Conservation (phyloP, 2,888 invertebrate genomes). For the Anthrax anthrax region DNA sequence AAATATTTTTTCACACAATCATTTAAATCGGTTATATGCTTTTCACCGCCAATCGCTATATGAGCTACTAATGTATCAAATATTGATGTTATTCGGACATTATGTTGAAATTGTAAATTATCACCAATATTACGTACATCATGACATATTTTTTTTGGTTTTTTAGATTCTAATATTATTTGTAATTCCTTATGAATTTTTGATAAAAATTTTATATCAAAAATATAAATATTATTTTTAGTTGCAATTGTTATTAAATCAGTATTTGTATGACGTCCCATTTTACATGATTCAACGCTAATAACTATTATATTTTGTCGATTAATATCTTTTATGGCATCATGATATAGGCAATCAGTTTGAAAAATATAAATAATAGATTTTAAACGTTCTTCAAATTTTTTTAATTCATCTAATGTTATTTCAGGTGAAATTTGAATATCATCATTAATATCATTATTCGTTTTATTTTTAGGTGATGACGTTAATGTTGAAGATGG, state of each 20-base stretch:
- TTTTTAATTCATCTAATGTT: constrained; percentile 7
- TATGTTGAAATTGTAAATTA: constrained; percentile 18
- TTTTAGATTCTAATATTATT: constrained; percentile 16
- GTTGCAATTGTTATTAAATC: constrained; percentile 17
- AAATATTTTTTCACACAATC: constrained; percentile 15
- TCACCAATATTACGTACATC: constrained; percentile 18
- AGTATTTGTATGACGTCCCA: constrained; percentile 17
- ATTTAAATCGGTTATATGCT: constrained; percentile 12
- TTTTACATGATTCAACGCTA: constrained; percentile 16
- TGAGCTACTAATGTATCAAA: constrained; percentile 22
- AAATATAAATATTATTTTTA: constrained; percentile 17
- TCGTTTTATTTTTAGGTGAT: background rate
- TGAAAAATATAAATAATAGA: constrained; percentile 16
- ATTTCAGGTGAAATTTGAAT: background rate
- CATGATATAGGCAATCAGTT: constrained; percentile 21
- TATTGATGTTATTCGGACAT: constrained; percentile 15
- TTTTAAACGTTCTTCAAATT: constrained; percentile 14
- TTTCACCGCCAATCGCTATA: constrained; percentile 14
- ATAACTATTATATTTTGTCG: constrained; percentile 16
- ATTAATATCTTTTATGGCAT: constrained; percentile 19
- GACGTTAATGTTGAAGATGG: no score
- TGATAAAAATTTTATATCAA: constrained; percentile 19
- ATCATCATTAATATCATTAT: background rate
- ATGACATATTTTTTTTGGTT: constrained; percentile 18
- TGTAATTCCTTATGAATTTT: constrained; percentile 18